Base-by-base conservation (phyloP, 2,113 vertebrate genomes). In the Clarias macrocephalus region DNA sequence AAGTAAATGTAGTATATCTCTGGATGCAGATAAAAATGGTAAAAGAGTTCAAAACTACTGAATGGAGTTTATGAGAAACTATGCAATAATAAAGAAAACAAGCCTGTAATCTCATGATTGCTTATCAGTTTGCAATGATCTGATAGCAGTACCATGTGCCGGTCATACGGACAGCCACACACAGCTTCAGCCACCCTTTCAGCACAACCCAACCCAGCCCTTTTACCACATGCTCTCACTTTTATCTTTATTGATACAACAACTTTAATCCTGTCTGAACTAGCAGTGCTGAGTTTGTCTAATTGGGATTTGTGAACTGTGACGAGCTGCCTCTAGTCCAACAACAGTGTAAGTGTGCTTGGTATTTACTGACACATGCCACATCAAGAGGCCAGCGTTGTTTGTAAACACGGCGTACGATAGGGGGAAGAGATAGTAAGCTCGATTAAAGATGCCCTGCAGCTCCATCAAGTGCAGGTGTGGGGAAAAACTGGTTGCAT, bases 341-440 rank as follows among this genome's bases (percentile, higher is more conserved):
- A 88, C 76, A 65, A 90, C 25, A 85, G 68, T 87, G 83, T 89
- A 92, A 91, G 91, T 91, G 91, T 92, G 91, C 89, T 86, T 89
- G 25, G 82, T 92, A 86, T 91, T 91, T 90, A 88, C 86, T 76
- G 88, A 83, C 88, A 91, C 85, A 90, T 84, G 89, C 88, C 89
- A 89, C 89, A 89, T 91, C 89, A 92, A 86, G 90, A 65, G 85
- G 77, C 42, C 82, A 80, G 37, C 77, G 62, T 90, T 89, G 85
- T 89, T 88, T 68, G 83, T 90, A 91, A 92, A 91, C 87, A 90
- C 70, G 19, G 52, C 23, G 48, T 60, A 85, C 19, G 87, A 90
- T 86, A 85, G 70, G 77, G 66, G 85, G 77, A 4, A 86, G 82
- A 91, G 89, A 92, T 89, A 85, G 37, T 30, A 77, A 52, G 86